Percentiles rank a stretch among this genome's conserved stretches.
phyloP scores from a whole-genome alignment of 1,140 invertebrate genomes.

The Apis dorsata region DNA sequence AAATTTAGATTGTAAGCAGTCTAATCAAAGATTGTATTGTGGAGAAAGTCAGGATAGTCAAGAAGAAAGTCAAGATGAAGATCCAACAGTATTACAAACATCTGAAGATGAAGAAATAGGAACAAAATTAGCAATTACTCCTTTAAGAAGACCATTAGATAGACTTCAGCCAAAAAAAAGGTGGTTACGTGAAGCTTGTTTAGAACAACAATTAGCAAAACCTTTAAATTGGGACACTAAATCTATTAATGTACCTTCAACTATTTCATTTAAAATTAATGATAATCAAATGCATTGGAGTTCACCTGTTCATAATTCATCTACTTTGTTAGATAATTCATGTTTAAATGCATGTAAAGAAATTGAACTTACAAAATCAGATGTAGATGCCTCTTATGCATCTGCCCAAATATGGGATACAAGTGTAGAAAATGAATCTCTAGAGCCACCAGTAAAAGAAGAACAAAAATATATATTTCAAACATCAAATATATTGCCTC shows the following conservation, averaged over 20 bases:
- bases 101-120: slow-evolving; percentile 74
- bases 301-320: slow-evolving; percentile 3
- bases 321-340: not conserved
- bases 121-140: slow-evolving; percentile 69
- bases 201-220: slow-evolving; percentile 80
- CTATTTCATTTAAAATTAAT: slow-evolving; percentile 35
- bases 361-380: slow-evolving; percentile 9
- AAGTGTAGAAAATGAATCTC: slow-evolving; percentile 39
- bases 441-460: not conserved
- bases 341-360: slow-evolving; percentile 11
- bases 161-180: slow-evolving; percentile 83
- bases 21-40: slow-evolving; percentile 71
- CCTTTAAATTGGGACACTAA: slow-evolving; percentile 78
- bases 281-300: slow-evolving; percentile 49
- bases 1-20: slow-evolving; percentile 71
- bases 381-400: slow-evolving; percentile 17
- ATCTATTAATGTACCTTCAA: slow-evolving; percentile 29
- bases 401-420: slow-evolving; percentile 14
- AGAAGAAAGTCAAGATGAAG: slow-evolving; percentile 78
- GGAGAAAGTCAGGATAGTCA: slow-evolving; percentile 70
- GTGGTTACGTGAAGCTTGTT: slow-evolving; percentile 82
- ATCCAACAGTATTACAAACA: slow-evolving; percentile 70
- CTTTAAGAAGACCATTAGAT: slow-evolving; percentile 73
- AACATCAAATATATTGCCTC: not conserved
- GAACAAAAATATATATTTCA: slow-evolving; percentile 38